Evolutionary conservation across 2,113 vertebrate genomes (phyloP).

Genomic region (Cervus canadensis): DNA sequence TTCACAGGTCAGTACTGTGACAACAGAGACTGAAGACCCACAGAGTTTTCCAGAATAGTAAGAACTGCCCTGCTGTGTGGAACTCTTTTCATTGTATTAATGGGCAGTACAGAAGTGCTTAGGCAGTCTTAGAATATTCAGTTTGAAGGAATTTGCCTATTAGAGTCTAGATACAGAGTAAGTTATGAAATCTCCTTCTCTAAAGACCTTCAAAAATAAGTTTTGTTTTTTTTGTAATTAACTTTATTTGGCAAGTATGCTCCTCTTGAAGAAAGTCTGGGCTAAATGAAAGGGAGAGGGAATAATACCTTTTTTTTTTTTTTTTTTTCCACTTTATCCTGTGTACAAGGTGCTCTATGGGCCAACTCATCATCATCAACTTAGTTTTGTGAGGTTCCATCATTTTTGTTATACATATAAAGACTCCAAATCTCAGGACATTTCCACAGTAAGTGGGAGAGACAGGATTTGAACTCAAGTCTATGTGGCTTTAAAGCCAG

Average conservation of each 20-base stretch:
- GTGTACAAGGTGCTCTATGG: too few species aligned
- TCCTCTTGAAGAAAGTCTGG: neutral
- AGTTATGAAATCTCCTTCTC: neutral
- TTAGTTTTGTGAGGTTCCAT: too few species aligned
- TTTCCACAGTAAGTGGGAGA: neutral
- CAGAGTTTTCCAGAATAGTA: too few species aligned
- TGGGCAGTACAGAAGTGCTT: too few species aligned
- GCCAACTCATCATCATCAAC: too few species aligned
- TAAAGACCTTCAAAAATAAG: neutral
- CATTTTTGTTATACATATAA: neutral
- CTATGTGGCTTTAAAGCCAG: neutral
- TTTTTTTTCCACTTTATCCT: too few species aligned
- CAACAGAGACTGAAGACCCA: too few species aligned
- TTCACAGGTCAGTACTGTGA: too few species aligned
- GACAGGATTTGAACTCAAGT: neutral
- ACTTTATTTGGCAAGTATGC: neutral
- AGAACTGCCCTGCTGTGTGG: too few species aligned
- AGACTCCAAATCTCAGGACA: neutral
- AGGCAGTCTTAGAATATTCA: too few species aligned
- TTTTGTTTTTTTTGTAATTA: neutral
- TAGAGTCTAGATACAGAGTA: neutral
- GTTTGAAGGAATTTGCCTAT: neutral
- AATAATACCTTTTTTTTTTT: neutral
- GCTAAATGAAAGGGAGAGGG: neutral
- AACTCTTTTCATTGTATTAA: too few species aligned